Percentiles rank a stretch among this genome's conserved stretches.
Conservation (phyloP, 2,797 vertebrate genomes). For the Muraenolepis orangiensis region DNA sequence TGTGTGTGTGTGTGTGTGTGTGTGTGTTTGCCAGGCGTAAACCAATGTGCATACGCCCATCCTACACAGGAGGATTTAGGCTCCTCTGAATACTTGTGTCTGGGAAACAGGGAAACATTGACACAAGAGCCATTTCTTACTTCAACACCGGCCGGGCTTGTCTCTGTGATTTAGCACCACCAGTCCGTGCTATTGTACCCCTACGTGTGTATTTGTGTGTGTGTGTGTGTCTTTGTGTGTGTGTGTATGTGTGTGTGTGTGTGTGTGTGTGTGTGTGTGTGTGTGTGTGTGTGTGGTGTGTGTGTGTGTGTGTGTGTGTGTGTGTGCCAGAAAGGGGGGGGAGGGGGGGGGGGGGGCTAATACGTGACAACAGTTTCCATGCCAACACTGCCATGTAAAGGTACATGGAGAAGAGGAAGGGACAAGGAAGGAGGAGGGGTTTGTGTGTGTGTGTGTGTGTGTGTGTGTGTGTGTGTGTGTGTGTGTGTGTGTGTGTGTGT, state of each 20-base stretch:
- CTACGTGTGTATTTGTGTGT: not conserved
- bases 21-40: conserved; percentile 27
- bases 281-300: not conserved
- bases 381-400: not conserved
- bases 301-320: not conserved
- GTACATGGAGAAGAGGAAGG: not conserved
- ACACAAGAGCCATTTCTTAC: conserved; percentile 48
- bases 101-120: not conserved
- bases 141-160: conserved; percentile 41
- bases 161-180: conserved; percentile 6
- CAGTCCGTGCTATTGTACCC: not conserved
- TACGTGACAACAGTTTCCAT: not conserved
- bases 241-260: not conserved
- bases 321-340: not conserved
- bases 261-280: not conserved
- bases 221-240: not conserved
- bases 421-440: not conserved
- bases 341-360: not conserved
- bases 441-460: too few relatives aligned
- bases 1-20: conserved; percentile 16
- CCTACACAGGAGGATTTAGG: conserved; percentile 51
- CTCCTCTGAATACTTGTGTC: conserved; percentile 35
- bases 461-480: too few relatives aligned
- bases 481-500: too few relatives aligned
- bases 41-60: conserved; percentile 51